Conservation (phyloP, 2,113 vertebrate genomes). For the Eulemur rufifrons region DNA sequence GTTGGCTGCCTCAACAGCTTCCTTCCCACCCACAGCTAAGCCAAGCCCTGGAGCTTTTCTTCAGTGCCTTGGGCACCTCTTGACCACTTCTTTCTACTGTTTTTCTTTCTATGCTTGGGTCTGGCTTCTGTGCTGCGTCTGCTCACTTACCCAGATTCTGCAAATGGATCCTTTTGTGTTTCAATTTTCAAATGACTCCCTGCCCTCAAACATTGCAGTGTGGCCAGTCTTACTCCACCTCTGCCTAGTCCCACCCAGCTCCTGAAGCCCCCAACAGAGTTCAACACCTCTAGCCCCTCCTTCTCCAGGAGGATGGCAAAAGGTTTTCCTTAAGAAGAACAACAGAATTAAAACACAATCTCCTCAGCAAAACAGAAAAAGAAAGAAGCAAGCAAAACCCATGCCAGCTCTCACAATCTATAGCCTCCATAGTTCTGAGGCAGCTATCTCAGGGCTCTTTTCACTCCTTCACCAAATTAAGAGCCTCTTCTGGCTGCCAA, state of each 20-base stretch:
- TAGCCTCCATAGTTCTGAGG: neutral
- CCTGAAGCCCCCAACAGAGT: neutral
- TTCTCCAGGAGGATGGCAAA: neutral
- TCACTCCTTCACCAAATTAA: neutral
- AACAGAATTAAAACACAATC: neutral
- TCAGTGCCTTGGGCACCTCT: neutral
- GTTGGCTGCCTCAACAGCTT: neutral
- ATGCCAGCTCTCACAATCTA: neutral
- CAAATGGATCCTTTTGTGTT: neutral
- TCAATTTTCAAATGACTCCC: neutral
- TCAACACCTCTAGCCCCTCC: neutral
- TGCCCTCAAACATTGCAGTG: neutral
- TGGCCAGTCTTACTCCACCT: neutral
- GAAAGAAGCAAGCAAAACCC: neutral
- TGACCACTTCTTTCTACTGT: neutral
- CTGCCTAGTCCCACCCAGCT: neutral
- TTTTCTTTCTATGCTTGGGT: neutral
- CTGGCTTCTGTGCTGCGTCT: neutral
- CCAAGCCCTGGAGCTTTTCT: neutral
- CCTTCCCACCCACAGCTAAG: neutral
- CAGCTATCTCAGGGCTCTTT: neutral
- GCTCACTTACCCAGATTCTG: neutral
- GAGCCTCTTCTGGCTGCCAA: neutral
- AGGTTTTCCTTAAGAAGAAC: neutral
- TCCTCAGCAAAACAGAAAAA: neutral